A percentile compares a stretch with the other conserved stretches of the same genome.
phyloP scores from a whole-genome alignment of 2,888 invertebrate species.

The Lycaena phlaeas region DNA sequence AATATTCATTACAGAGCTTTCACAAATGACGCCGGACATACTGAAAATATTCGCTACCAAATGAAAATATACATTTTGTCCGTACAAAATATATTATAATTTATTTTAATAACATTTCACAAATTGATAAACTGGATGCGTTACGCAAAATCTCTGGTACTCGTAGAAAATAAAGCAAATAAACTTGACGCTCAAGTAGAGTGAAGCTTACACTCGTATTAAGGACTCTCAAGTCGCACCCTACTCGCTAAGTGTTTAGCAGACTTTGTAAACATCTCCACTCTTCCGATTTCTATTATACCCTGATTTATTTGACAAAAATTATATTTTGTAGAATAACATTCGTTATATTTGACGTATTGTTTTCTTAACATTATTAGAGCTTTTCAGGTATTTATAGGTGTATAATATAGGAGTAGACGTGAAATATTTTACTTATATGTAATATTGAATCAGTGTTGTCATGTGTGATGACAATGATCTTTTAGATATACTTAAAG shows the following conservation, averaged over 20 bases:
- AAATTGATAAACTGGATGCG: constrained; percentile 18
- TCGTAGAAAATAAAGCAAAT: constrained; percentile 54
- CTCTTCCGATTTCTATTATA: constrained; percentile 33
- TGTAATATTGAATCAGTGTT: no score
- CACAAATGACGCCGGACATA: no score
- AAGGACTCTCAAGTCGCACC: constrained; percentile 30
- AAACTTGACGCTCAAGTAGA: constrained; percentile 46
- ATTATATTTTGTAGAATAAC: constrained; percentile 21
- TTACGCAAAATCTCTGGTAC: constrained; percentile 43
- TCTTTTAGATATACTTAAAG: no score
- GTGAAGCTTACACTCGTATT: constrained; percentile 48
- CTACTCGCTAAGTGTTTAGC: constrained; percentile 49
- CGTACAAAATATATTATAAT: constrained; percentile 9
- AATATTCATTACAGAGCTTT: no score
- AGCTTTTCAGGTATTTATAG: no score
- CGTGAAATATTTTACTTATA: no score
- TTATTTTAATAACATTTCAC: constrained; percentile 21
- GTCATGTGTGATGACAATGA: no score
- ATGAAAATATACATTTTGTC: no score
- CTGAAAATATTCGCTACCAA: no score
- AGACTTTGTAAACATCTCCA: constrained; percentile 49
- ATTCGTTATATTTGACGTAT: background rate
- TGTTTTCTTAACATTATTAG: background rate
- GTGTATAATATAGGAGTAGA: no score
- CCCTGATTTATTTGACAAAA: constrained; percentile 33